Conservation (phyloP, 2,113 vertebrate species). For the Tonatia bakeri region DNA sequence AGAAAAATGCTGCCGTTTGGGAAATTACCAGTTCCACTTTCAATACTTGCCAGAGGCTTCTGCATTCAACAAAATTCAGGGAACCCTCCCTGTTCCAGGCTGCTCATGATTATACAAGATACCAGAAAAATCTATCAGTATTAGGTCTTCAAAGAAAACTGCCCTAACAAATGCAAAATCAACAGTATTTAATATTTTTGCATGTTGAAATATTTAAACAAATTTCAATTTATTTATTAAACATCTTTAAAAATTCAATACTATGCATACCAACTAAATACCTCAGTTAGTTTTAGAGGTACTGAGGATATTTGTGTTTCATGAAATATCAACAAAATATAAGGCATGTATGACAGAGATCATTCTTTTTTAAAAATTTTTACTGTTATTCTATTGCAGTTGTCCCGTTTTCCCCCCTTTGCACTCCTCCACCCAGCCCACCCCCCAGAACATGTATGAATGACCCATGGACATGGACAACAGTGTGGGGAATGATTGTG, state of each 20-base stretch:
- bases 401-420: too few species aligned
- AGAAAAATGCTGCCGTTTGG: not conserved
- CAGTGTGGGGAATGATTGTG: too few species aligned
- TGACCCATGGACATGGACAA: too few species aligned
- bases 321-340: not conserved
- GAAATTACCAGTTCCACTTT: conserved; percentile 20
- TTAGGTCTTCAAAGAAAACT: not conserved
- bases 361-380: not conserved
- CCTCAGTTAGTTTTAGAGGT: not conserved
- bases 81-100: not conserved
- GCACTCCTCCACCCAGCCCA: too few species aligned
- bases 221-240: not conserved
- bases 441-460: too few species aligned
- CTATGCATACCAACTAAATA: not conserved
- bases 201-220: not conserved
- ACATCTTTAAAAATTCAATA: not conserved
- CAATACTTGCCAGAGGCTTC: not conserved
- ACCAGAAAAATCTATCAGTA: not conserved
- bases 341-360: not conserved
- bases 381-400: too few species aligned
- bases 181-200: not conserved
- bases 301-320: not conserved
- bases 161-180: not conserved
- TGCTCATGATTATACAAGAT: not conserved
- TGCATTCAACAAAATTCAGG: not conserved